Conservation (phyloP, 2,797 vertebrate genomes). For the Enteromius argenteus region DNA sequence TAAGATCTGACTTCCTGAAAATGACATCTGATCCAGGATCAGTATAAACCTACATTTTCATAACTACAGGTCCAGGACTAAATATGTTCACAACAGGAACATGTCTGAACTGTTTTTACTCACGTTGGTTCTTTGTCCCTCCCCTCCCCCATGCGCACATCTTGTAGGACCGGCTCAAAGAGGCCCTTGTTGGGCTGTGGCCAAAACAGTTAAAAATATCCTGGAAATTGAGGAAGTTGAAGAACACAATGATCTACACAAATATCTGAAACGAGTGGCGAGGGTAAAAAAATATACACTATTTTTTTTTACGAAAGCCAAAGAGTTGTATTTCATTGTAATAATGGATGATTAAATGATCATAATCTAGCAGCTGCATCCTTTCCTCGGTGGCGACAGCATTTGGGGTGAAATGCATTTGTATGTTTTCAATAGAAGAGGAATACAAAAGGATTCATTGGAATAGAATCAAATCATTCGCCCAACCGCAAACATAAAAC, state of each 20-base stretch:
- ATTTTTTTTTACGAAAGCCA: neutral
- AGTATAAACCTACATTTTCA: neutral
- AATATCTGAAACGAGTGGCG: neutral
- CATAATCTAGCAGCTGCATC: slow-evolving; percentile 8
- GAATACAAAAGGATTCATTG: slow-evolving; percentile 6
- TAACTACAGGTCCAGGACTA: slow-evolving; percentile 7
- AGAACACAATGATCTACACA: slow-evolving; percentile 31
- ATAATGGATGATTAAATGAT: neutral
- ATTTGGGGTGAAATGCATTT: neutral
- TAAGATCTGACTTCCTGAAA: neutral
- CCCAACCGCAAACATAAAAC: neutral
- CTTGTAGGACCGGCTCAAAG: slow-evolving; percentile 63
- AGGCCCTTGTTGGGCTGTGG: slow-evolving; percentile 60
- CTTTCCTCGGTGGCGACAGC: neutral
- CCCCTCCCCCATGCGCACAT: slow-evolving; percentile 64
- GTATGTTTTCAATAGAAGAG: neutral
- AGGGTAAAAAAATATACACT: neutral
- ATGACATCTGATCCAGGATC: neutral
- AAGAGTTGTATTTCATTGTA: neutral
- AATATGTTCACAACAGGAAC: slow-evolving; percentile 31
- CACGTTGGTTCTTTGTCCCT: slow-evolving; percentile 48
- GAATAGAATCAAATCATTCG: neutral
- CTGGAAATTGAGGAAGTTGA: slow-evolving; percentile 52
- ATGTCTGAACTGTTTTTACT: slow-evolving; percentile 43
- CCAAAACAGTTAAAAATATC: slow-evolving; percentile 62